Base-by-base conservation (phyloP, 2,797 vertebrate species). In the Urosaurus nigricauda region DNA sequence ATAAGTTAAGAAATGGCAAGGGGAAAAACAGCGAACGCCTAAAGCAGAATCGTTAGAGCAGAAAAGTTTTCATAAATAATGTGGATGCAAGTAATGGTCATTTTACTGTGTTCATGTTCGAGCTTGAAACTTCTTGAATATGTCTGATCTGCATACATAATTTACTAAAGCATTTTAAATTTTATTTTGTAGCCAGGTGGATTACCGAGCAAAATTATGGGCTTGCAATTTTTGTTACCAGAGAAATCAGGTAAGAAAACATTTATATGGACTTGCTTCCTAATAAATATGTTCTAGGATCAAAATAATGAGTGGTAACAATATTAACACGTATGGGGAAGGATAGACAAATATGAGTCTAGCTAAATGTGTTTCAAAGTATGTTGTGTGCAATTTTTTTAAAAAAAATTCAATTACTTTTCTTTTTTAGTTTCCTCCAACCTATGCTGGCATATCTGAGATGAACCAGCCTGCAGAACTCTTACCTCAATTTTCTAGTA, bases 171-270 rank as follows among this genome's bases (percentile, higher is more conserved):
- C 35, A 92, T 58, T 93, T 73, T 92, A 40, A 26, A 84, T 92
- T 92, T 93, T 79, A 93, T 87, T 88, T 94, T 95, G 89, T 85
- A 99, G 99, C 93, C 99, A 99, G 94, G 98, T 99, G 96, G 99
- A 99, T 97, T 99, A 99, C 97, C 97, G 98, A 95, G 98, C 99
- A 92, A 99, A 99, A 95, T 97, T 99, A 60, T 99, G 99, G 99
- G 99, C 99, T 89, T 99, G 99, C 95, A 99, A 99, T 96, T 99
- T 99, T 94, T 99, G 99, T 96, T 99, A 99, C 95, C 99, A 99
- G 95, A 98, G 99, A 96, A 99, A 99, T 95, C 99, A 99, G 98
- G 99, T 98, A 96, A 97, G 96, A 94, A 91, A 91, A 79, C 85
- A 92, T 60, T 0, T 14, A 51, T 47, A 47, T 56, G 74, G 35